phyloP scores from a whole-genome alignment of 2,113 vertebrate species.

The Stomatorhinus ivindoensis region DNA sequence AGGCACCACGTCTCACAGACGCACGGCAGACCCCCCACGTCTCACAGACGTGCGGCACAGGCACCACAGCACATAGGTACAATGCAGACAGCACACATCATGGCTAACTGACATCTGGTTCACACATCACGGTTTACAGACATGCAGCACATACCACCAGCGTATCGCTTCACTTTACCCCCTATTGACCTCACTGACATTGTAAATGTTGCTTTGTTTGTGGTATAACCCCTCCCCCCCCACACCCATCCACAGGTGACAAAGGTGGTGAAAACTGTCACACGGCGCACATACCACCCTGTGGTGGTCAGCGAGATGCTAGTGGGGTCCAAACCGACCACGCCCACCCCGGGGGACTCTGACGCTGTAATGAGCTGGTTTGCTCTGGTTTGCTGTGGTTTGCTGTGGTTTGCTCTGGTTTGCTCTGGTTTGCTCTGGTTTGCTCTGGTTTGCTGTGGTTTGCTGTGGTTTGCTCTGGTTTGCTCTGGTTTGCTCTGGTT shows the following conservation, averaged over 20 bases:
- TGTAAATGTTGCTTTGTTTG: neutral
- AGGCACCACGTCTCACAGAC: neutral
- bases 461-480: constrained; percentile 14
- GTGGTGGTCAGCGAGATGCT: constrained; percentile 33
- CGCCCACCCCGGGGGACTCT: constrained; percentile 18
- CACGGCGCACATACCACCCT: constrained; percentile 45
- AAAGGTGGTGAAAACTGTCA: constrained; percentile 56
- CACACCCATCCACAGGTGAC: constrained; percentile 42
- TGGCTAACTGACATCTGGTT: neutral
- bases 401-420: neutral
- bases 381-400: constrained; percentile 21
- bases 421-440: constrained; percentile 12
- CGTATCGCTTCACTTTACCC: neutral
- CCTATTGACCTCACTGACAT: neutral
- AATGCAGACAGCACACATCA: neutral
- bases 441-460: constrained; percentile 6
- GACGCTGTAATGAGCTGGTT: constrained; percentile 43
- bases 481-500: constrained; percentile 4
- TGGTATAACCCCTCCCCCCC: neutral
- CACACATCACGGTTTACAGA: neutral
- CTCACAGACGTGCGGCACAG: neutral
- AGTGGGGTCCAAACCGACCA: constrained; percentile 37
- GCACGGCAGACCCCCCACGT: fast-evolving
- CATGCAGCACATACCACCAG: neutral
- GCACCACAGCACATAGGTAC: too few species aligned